Conservation (phyloP, 2,888 invertebrate species). For the Drosophila cognata region DNA sequence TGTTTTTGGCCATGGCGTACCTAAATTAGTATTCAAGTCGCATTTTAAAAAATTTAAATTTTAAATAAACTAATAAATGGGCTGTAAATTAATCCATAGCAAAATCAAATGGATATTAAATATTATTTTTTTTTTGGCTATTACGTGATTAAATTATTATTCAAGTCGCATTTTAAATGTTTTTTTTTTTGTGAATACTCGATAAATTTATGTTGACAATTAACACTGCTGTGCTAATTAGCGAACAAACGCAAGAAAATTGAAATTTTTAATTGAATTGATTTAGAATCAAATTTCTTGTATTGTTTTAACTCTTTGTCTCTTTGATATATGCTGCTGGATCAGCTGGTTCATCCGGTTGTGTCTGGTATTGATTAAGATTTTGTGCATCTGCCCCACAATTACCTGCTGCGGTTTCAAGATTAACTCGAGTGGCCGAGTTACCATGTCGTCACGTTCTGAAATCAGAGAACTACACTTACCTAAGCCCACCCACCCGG, state of each 20-base stretch:
- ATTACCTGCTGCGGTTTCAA: not conserved
- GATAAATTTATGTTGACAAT: not conserved
- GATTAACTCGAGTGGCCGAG: constrained; percentile 13
- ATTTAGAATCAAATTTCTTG: not conserved
- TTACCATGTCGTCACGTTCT: constrained; percentile 44
- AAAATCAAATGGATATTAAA: not conserved
- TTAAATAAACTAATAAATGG: not conserved
- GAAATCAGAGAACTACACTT: constrained; percentile 3
- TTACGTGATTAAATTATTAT: not conserved
- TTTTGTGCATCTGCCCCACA: not conserved
- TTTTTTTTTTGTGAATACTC: not conserved
- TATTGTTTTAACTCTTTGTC: not conserved
- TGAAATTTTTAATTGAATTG: not conserved
- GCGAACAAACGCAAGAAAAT: not conserved
- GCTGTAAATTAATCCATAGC: not conserved
- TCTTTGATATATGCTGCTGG: not conserved
- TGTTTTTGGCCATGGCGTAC: not conserved
- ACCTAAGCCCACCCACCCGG: constrained; percentile 11
- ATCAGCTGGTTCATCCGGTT: not conserved
- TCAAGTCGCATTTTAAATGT: not conserved
- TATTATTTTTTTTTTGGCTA: not conserved
- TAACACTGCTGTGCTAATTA: constrained; percentile 17
- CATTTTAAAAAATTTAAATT: not conserved
- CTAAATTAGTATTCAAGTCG: not conserved
- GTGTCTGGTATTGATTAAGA: not conserved